Percentiles rank a stretch among this genome's conserved stretches.
These are phyloP conservation scores for Colinus virginianus DNA, from an alignment of 2,113 vertebrate species.

Conservation along the genomic window DNA sequence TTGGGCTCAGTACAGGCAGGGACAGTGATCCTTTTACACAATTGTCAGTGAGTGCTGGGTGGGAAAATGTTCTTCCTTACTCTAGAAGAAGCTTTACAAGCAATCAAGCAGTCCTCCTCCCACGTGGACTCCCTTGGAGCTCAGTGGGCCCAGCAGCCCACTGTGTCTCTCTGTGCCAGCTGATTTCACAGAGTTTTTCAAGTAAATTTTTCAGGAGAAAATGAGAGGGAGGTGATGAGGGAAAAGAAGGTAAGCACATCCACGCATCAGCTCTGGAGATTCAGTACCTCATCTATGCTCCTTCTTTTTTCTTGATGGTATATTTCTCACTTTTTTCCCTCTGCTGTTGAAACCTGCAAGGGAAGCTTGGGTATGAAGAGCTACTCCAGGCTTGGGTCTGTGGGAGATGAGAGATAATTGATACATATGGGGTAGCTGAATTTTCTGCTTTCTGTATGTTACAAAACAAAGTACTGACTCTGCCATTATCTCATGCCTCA, in stretches of 20 bases:
- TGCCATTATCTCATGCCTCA: not conserved
- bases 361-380: not conserved
- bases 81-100: not conserved
- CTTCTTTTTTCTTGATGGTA: not conserved
- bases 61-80: not conserved
- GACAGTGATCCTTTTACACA: not conserved
- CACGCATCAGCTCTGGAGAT: not conserved
- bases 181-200: not conserved
- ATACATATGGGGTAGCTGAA: not conserved
- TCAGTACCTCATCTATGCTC: not conserved
- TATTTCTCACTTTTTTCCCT: not conserved
- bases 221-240: not conserved
- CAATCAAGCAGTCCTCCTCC: not conserved
- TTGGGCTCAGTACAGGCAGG: not conserved
- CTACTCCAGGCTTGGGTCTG: not conserved
- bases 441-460: not conserved
- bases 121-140: not conserved
- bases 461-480: not conserved
- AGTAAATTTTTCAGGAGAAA: not conserved
- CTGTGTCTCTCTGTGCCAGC: not conserved
- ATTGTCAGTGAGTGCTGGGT: not conserved
- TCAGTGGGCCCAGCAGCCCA: accelerated
- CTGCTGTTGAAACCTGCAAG: not conserved
- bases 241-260: not conserved
- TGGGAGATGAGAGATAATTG: not conserved